A percentile compares a stretch with the other conserved stretches of the same genome.
Conservation (phyloP, 2,888 invertebrate species). For the Ellobium chinense region DNA sequence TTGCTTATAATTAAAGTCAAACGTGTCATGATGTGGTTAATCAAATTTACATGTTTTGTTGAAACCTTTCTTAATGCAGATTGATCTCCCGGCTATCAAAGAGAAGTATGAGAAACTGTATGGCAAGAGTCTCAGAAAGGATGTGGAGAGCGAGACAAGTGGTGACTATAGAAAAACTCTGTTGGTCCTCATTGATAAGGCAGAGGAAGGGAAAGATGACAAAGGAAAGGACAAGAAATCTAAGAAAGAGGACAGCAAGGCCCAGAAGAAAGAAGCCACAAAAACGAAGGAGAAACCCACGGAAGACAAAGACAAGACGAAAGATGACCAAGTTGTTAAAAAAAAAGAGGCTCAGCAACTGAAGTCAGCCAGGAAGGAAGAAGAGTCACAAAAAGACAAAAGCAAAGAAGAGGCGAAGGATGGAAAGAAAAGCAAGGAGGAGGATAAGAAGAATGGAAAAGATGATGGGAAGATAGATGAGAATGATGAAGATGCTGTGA, state of each 20-base stretch:
- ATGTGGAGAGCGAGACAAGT: slow-evolving; percentile 73
- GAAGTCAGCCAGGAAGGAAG: no score
- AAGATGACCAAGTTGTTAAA: not conserved
- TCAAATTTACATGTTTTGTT: no score
- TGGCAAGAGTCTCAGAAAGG: slow-evolving; percentile 73
- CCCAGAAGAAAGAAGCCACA: slow-evolving; percentile 56
- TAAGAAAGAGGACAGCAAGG: slow-evolving; percentile 66
- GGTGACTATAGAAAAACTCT: slow-evolving; percentile 77
- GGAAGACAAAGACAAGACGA: not conserved
- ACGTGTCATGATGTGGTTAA: no score
- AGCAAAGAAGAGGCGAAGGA: not conserved
- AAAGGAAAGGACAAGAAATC: not conserved
- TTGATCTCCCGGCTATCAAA: slow-evolving; percentile 79
- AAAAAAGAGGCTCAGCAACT: not conserved
- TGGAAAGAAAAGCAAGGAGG: not conserved
- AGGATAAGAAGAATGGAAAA: not conserved
- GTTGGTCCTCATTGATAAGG: slow-evolving; percentile 64
- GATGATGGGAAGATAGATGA: slow-evolving; percentile 32
- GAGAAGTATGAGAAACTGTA: slow-evolving; percentile 74
- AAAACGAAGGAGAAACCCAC: not conserved
- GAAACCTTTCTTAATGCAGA: slow-evolving; percentile 68
- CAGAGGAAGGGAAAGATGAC: slow-evolving; percentile 4
- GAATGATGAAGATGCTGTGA: slow-evolving; percentile 63
- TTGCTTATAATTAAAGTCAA: no score
- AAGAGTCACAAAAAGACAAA: not conserved